Evolutionary conservation across 2,113 vertebrate species (phyloP).

Genomic region (Grammatotria lemairii): DNA sequence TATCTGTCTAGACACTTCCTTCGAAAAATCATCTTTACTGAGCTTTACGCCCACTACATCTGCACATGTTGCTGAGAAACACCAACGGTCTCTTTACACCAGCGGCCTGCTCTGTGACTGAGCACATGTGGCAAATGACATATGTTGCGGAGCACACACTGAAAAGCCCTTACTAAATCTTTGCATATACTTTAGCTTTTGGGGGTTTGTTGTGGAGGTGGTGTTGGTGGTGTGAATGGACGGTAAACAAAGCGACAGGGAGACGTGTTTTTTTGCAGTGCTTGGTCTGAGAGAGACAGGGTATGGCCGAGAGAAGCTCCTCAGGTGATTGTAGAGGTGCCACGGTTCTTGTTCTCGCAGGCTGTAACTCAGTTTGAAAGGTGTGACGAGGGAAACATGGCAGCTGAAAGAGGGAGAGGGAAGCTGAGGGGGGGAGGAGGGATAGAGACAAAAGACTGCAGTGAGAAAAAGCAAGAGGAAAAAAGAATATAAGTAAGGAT

Average conservation of each 20-base stretch:
- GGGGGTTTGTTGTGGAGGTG: background rate
- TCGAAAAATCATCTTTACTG: background rate
- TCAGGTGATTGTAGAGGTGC: conserved; percentile 40
- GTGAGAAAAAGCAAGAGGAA: background rate
- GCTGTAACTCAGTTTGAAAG: conserved; percentile 48
- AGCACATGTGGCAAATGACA: conserved; percentile 34
- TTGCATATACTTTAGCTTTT: conserved; percentile 15
- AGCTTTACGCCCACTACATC: conserved; percentile 12
- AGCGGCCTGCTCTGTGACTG: background rate
- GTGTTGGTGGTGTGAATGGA: conserved; percentile 12
- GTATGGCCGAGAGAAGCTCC: conserved; percentile 29
- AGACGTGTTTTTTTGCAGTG: conserved; percentile 4
- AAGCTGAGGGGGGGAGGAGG: background rate
- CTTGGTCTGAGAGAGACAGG: conserved; percentile 15
- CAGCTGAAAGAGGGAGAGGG: background rate
- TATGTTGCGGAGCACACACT: conserved; percentile 5
- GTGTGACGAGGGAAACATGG: conserved; percentile 32
- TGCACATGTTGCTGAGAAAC: conserved; percentile 3
- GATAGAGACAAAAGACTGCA: background rate
- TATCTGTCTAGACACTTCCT: background rate
- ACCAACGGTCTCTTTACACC: background rate
- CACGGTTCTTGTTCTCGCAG: conserved; percentile 27
- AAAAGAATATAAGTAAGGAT: background rate
- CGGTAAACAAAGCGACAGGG: conserved; percentile 34
- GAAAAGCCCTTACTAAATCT: conserved; percentile 2